Evolutionary conservation across 1,140 invertebrate genomes (phyloP), one percentile per base, ranked within the genome.

Genomic region (Akabosia matsudoensis): DNA sequence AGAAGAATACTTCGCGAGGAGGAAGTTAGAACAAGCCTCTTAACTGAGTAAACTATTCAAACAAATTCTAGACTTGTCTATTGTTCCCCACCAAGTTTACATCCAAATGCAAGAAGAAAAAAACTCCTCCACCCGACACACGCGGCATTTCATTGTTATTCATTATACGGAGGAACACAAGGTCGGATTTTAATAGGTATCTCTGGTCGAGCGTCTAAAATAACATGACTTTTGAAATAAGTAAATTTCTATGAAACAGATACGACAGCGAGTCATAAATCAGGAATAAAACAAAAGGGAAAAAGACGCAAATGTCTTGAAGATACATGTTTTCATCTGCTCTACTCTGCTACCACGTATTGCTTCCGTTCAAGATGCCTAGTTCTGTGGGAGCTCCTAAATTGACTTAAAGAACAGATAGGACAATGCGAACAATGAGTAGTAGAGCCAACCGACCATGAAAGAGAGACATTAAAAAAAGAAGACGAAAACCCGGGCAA

Each of bases 151-250:
- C n/a, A n/a, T n/a, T n/a, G n/a, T n/a, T n/a, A n/a, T n/a, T n/a
- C n/a, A 61, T 16, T 24, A 61, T 16, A 61, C 13, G 4, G 54
- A 61, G 54, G 24, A n/a, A n/a, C 2, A 22, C 13, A 31, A 67
- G 24, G 28, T 30, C 28, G 61, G 61, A 67, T 24, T 30, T 30
- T 30, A 67, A 30, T 67, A 67, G 31, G 31, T 67, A 67, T 67
- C 61, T 67, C 4, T 67, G 61, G 61, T 31, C 31, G 61, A 67
- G 61, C 61, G 31, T 10, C 26, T 31, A 67, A 61, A 67, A 67
- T 67, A 30, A 67, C 61, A 67, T 67, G 61, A 67, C 61, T 67
- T 67, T 67, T 67, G 61, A 67, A 67, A 67, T 67, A 67, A 67
- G 61, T 67, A 67, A 67, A 67, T 67, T 67, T 67, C 61, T 67